Base-by-base conservation (phyloP, 2,888 invertebrate genomes). In the Lasioglossum leucozonium region DNA sequence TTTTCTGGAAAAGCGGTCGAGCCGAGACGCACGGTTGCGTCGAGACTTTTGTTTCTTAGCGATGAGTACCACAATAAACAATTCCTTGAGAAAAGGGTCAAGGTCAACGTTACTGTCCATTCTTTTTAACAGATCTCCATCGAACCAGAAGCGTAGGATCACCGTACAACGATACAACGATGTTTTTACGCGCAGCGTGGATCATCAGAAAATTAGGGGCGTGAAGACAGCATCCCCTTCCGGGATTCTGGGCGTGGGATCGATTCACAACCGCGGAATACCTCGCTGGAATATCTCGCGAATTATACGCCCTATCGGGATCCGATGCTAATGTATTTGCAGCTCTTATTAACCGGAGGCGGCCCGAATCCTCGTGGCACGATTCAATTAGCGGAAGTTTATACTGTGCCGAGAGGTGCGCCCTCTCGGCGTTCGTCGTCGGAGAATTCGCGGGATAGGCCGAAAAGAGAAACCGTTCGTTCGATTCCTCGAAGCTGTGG, bases 321-420 rank as follows among this genome's bases (percentile, higher is more conserved):
- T 90, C 82, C 83, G 83, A 89, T 86, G 90, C 84, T 89, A 87
- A 90, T 87, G 84, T 87, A 86, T 90, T 90, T 90, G 87, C 77
- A 77, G 72, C 88, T 81, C 81, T 90, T 88, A 88, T 89, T 85
- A 88, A n/a, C n/a, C n/a, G 81, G 44, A 71, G 74, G 73, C 67
- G 67, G n/a, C 4, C 47, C 37, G 79, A 71, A 67, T 80, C 69
- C 44, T 30, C 74, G 47, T 22, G 69, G 72, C 79, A 22, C 77
- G 81, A 90, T 89, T 90, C 90, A 90, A 89, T 89, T 89, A 89
- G 86, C 73, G 34, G 40, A 47, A 84, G 79, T 88, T 84, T 69
- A n/a, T n/a, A 77, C 74, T 72, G 65, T 82, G 22, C 67, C 37
- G 67, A 34, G n/a, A 22, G 79, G 87, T 65, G 37, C 58, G 6